Evolutionary conservation across 2,113 vertebrate genomes (phyloP), one percentile per base, ranked within the genome.

Genomic region (Nycticorax nycticorax): DNA sequence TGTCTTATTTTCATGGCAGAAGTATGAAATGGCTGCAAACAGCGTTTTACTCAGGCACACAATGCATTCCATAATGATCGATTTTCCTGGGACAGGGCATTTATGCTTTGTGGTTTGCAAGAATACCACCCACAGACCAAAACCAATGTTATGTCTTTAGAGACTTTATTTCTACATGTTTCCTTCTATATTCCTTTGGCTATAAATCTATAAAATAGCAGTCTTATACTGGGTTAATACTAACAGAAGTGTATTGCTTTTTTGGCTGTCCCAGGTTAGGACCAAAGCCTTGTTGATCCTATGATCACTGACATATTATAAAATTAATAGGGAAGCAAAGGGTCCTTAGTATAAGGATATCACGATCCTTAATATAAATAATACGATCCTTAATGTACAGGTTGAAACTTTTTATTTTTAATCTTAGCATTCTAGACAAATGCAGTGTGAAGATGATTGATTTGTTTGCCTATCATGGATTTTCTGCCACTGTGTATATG

Each of bases 61-160:
- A 96, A 95, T 90, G 81, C 82, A 75, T 94, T 95, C 93, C 82
- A 23, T 67, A 14, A 39, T 57, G 94, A 95, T 95, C 91, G 43
- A 92, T 96, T 96, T 95, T 89, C 95, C 89, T 96, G 95, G 85
- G 85, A 96, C 87, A 55, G 83, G 94, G 85, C 84, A 94, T 91
- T 95, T 96, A 43, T 94, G 91, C 92, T 89, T 39, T 74, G 96
- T 95, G 95, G 92, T 86, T 87, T 93, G 95, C 89, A 85, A 94
- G 94, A 56, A 96, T 95, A 91, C 91, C 93, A 92, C 93, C 95
- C 89, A 69, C 89, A 93, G 83, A 79, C 85, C 93, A 59, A 94
- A 82, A 8, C 88, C 77, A 59, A 0, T 32, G 69, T 43, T 68
- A 14, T 39, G 57, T 53, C 83, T 87, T 84, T 8, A 43, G 59